phyloP scores from a whole-genome alignment of 2,113 vertebrate genomes.

The Arizona elegans region DNA sequence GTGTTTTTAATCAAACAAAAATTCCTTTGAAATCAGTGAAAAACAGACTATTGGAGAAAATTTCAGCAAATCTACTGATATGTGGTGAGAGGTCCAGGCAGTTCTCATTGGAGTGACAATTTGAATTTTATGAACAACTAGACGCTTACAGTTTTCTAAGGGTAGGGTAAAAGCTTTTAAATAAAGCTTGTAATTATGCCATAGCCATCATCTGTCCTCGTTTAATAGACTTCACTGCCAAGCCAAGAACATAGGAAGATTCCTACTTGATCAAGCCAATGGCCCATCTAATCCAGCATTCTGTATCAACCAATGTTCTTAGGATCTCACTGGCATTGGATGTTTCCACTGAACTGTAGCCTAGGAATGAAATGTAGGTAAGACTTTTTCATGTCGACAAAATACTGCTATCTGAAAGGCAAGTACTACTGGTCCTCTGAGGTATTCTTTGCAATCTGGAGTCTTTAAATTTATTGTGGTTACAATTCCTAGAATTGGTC shows the following conservation, averaged over 20 bases:
- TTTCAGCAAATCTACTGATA: background rate
- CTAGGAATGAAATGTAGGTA: background rate
- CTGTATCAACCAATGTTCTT: background rate
- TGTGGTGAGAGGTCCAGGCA: background rate
- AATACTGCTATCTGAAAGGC: background rate
- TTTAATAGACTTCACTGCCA: background rate
- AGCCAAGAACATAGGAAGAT: background rate
- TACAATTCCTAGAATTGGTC: background rate
- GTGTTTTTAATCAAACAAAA: background rate
- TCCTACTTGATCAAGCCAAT: background rate
- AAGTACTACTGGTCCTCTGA: background rate
- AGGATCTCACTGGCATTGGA: background rate
- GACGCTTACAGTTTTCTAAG: background rate
- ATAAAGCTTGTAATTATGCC: background rate
- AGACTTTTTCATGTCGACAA: background rate
- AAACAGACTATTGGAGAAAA: background rate
- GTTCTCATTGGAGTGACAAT: background rate
- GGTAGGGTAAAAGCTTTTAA: background rate
- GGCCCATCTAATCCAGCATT: background rate
- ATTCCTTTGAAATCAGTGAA: background rate
- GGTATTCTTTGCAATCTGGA: background rate
- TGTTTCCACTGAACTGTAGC: background rate
- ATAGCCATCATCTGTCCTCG: background rate
- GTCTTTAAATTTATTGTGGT: background rate
- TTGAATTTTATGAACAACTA: background rate